Evolutionary conservation across 2,888 invertebrate genomes (phyloP), one percentile per base, ranked within the genome.

Genomic region (Hyppa rectilinea): DNA sequence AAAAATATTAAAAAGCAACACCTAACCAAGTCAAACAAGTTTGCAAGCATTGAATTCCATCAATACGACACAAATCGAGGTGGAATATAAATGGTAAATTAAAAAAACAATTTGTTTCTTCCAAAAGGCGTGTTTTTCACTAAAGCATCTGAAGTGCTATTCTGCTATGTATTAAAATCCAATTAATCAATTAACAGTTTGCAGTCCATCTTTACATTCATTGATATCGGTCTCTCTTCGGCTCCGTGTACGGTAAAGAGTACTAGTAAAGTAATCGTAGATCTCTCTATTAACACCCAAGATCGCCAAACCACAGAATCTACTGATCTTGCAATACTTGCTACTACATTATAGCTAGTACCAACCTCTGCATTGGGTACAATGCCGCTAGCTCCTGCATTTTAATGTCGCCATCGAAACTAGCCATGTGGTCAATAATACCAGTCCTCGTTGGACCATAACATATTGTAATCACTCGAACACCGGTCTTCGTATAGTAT

Each of bases 391-490:
- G 10, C 14, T 78, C 53, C 55, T 71, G n/a, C 17, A 76, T 47
- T 23, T 68, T 55, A 14, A 86, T 80, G 0, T 62, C 70, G 6
- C 78, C 61, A 49, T 90, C 90, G 49, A 87, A 87, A 59, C 81
- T 80, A 5, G 68, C 71, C 43, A 53, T 52, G 14, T 29, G 36
- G 10, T 72, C 71, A 5, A 85, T 29, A 14, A 87, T 75, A 1
- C 66, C 58, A 26, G 89, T 83, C 6, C 84, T 73, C 0, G 87
- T 88, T 14, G 78, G 72, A 2, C 88, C 88, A 45, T 87, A 89
- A 55, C 89, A 88, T 34, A 88, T 69, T 9, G 87, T 84, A n/a
- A 89, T 36, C 6, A 89, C 77, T 17, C 88, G 78, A 0, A 89
- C 88, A 2, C 85, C 87, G 4, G 85, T 87, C 20, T 60, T 76